These are phyloP conservation scores for Anhinga rufa DNA, from an alignment of 2,113 vertebrate species.

Conservation along the genomic window DNA sequence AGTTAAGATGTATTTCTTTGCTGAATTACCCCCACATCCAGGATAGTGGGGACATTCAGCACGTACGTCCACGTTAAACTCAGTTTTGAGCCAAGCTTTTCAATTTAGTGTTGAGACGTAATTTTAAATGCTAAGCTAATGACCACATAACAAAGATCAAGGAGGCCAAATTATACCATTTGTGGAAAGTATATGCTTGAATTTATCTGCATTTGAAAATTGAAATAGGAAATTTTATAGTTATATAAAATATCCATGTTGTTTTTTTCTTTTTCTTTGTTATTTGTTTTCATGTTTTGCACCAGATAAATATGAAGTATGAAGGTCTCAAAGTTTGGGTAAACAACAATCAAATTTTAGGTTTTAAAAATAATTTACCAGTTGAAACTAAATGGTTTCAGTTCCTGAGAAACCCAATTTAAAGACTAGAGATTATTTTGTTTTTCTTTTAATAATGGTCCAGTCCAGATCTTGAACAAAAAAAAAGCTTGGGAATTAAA, in stretches of 20 bases:
- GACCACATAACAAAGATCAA: background rate
- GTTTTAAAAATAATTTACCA: background rate
- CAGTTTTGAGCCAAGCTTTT: constrained; percentile 54
- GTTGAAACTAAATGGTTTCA: background rate
- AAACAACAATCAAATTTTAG: background rate
- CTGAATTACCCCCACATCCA: constrained; percentile 33
- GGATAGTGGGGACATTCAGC: constrained; percentile 27
- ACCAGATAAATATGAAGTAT: background rate
- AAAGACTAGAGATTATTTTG: background rate
- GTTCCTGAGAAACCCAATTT: constrained; percentile 26
- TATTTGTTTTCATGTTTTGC: background rate
- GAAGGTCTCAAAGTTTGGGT: background rate
- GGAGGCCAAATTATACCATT: constrained; percentile 42
- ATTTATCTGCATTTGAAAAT: background rate
- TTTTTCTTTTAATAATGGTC: constrained; percentile 21
- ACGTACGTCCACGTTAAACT: background rate
- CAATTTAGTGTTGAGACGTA: background rate
- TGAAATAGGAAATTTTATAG: background rate
- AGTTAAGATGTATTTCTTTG: constrained; percentile 49
- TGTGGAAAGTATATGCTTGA: background rate
- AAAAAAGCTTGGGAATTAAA: constrained; percentile 45
- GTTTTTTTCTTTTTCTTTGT: background rate
- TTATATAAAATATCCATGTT: background rate
- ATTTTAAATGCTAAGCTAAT: background rate
- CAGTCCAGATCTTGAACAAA: constrained; percentile 7